phyloP scores from a whole-genome alignment of 2,888 invertebrate species.

The Macrosiphum euphorbiae region DNA sequence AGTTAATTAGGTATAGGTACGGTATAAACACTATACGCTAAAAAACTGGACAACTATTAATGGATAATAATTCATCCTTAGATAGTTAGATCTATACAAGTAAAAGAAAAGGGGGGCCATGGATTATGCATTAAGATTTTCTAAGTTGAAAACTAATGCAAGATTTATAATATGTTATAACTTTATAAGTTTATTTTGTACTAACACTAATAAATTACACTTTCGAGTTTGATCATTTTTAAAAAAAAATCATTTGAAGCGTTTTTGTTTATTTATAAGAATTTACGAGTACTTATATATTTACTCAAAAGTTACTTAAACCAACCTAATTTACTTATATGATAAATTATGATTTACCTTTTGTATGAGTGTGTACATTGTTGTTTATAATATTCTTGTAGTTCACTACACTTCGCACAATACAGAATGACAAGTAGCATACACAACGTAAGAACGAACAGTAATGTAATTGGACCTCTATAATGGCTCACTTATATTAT shows the following conservation, averaged over 20 bases:
- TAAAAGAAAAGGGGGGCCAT: not conserved
- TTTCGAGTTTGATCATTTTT: not conserved
- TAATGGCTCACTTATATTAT: slow-evolving; percentile 55
- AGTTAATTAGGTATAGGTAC: not conserved
- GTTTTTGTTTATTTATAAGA: not conserved
- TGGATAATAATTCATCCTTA: not conserved
- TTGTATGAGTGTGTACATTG: slow-evolving; percentile 36
- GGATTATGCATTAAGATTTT: not conserved
- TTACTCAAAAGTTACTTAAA: not conserved
- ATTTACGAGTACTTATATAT: not conserved
- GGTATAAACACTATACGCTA: not conserved
- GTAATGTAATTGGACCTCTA: slow-evolving; percentile 24
- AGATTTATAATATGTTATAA: not conserved
- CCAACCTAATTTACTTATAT: not conserved
- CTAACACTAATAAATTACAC: not conserved
- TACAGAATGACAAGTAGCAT: slow-evolving; percentile 33
- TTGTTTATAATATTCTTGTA: not conserved
- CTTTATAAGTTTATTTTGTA: not conserved
- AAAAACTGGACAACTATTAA: not conserved
- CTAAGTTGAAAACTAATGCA: not conserved
- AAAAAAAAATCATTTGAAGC: not conserved
- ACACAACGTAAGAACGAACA: slow-evolving; percentile 38
- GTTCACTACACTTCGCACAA: not conserved
- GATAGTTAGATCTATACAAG: not conserved
- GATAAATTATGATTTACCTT: slow-evolving; percentile 36